These are phyloP conservation scores for Saccopteryx bilineata DNA, from an alignment of 2,113 vertebrate genomes.

Conservation along the genomic window DNA sequence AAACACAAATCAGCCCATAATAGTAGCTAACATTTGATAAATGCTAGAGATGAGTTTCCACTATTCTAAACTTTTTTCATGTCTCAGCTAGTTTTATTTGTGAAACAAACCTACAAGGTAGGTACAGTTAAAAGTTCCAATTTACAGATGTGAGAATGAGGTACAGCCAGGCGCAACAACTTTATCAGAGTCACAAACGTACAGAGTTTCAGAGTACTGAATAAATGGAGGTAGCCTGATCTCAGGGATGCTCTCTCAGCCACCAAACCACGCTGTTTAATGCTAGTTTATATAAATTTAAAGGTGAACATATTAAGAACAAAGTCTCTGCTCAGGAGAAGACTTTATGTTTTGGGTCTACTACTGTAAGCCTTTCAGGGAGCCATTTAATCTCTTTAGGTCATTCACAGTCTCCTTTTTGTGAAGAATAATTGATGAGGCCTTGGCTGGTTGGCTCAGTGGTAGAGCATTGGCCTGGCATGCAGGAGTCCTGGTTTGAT, in stretches of 20 bases:
- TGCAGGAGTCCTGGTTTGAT: too few relatives aligned
- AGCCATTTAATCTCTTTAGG: neutral
- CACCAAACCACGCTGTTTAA: neutral
- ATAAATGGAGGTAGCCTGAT: neutral
- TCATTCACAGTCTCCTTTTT: neutral
- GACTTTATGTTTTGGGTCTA: neutral
- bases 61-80: neutral
- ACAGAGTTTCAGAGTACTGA: neutral
- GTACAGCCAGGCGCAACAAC: neutral
- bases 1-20: neutral
- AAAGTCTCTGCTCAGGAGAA: neutral
- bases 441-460: too few relatives aligned
- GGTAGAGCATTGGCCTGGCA: too few relatives aligned
- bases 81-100: neutral
- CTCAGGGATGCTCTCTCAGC: neutral
- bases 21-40: neutral
- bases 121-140: neutral
- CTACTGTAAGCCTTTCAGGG: neutral
- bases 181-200: neutral
- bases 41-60: neutral
- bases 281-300: neutral
- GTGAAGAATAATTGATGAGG: neutral
- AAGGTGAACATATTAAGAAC: neutral
- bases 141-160: slow-evolving; percentile 33
- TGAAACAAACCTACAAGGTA: neutral